phyloP scores from a whole-genome alignment of 2,797 vertebrate genomes.

The Distichodus sexfasciatus region DNA sequence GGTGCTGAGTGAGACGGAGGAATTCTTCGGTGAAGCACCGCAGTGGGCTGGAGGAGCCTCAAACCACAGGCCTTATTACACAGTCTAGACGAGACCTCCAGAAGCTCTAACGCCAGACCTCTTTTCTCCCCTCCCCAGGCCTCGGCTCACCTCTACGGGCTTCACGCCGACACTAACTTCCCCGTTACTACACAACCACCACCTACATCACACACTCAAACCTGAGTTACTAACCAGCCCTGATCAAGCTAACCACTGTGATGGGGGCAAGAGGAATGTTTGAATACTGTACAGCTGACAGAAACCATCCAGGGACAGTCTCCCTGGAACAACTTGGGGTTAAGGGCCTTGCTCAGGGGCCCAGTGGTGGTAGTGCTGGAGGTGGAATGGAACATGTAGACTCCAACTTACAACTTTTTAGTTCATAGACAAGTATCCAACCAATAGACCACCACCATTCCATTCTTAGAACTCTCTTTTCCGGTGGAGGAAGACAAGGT shows the following conservation, averaged over 20 bases:
- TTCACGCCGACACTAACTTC: not conserved
- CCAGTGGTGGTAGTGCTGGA: no score
- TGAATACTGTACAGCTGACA: not conserved
- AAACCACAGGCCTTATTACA: conserved; percentile 68
- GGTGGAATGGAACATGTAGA: no score
- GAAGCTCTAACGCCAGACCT: conserved; percentile 50
- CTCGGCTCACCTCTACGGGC: conserved; percentile 19
- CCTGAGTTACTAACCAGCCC: not conserved
- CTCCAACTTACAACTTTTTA: no score
- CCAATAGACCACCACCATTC: no score
- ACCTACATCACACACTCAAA: not conserved
- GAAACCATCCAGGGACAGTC: no score
- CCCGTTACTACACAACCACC: not conserved
- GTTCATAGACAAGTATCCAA: no score
- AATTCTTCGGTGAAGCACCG: conserved; percentile 36
- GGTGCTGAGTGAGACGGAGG: conserved; percentile 35
- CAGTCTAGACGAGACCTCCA: conserved; percentile 68
- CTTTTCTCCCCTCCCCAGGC: conserved; percentile 35
- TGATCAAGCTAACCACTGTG: not conserved
- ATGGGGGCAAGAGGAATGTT: not conserved
- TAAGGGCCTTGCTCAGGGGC: no score
- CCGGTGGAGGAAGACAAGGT: no score
- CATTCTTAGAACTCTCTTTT: no score
- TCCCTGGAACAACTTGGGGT: no score
- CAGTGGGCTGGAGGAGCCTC: conserved; percentile 40